A percentile compares a stretch with the other conserved stretches of the same genome.
phyloP scores from a whole-genome alignment of 1,140 invertebrate genomes.

The Mesaphorura yosii region DNA sequence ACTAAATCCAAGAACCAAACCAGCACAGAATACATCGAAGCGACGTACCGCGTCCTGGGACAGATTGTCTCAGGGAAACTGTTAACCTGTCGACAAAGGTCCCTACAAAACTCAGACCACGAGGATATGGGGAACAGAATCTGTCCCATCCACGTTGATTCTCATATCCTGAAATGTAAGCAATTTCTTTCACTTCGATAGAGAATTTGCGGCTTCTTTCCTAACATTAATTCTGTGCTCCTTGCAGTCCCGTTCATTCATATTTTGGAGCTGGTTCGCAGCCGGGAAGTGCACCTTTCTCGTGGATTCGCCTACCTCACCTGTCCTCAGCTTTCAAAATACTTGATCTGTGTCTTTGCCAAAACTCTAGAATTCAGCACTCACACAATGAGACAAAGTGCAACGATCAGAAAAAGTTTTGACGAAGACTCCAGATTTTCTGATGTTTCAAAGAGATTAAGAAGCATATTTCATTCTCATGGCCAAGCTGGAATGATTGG shows the following conservation, averaged over 20 bases:
- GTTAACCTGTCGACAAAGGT: no score
- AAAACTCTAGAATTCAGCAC: not conserved
- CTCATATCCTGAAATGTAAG: no score
- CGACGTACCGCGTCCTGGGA: no score
- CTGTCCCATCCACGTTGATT: no score
- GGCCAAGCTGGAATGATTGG: not conserved
- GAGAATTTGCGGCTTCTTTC: no score
- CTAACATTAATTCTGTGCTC: no score
- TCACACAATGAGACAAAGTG: not conserved
- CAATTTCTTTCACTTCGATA: no score
- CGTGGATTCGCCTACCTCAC: conserved; percentile 41
- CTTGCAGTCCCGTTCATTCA: conserved; percentile 42
- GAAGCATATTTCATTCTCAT: conserved; percentile 33
- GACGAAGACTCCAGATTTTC: conserved; percentile 40
- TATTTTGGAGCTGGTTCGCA: conserved; percentile 41
- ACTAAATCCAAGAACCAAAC: no score
- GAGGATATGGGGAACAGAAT: no score
- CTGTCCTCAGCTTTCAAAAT: conserved; percentile 43
- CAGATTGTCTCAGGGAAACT: no score
- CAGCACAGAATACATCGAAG: no score
- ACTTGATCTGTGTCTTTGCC: conserved; percentile 38
- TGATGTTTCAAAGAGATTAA: conserved; percentile 36
- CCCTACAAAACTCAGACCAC: no score
- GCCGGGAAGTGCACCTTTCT: conserved; percentile 40
- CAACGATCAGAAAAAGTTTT: conserved; percentile 18